Base-by-base conservation (phyloP, 2,888 invertebrate genomes). In the Drepanosiphum platanoidis region DNA sequence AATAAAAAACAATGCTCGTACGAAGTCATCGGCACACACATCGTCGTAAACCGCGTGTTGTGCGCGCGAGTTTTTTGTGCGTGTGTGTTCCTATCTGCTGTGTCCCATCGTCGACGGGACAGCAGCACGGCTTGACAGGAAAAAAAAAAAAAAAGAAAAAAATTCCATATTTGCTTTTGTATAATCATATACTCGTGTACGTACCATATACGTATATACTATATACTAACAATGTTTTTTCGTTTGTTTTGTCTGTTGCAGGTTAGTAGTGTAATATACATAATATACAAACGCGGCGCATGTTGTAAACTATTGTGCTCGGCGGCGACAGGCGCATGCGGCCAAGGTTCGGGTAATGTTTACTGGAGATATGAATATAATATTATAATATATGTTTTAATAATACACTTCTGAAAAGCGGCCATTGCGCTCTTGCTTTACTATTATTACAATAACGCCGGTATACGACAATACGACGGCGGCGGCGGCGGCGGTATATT, bases 181-280 rank as follows among this genome's bases (percentile, higher is more conserved):
- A 13, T 75, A 52, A 58, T n/a, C n/a, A n/a, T n/a, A n/a, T n/a
- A n/a, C n/a, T n/a, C n/a, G n/a, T n/a, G n/a, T n/a, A n/a, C n/a
- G n/a, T n/a, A n/a, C n/a, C n/a, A n/a, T n/a, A n/a, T n/a, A n/a
- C n/a, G n/a, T n/a, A n/a, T n/a, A n/a, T n/a, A n/a, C n/a, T 34
- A 32, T 22, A 5, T 8, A 78, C 18, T 78, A 81, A 81, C 61
- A 61, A 64, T 42, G n/a, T 61, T 61, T 82, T n/a, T 39, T 72
- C 13, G 58, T 72, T 82, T 80, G 52, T 80, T 80, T 80, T 82
- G 32, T 82, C 61, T 82, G 82, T 82, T 82, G 30, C 82, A 82
- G 82, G 82, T 82, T 72, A 82, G 82, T 72, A 82, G 82, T 82
- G 8, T 3, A 52, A 52, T 52, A 52, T 52, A 52, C 52, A 18